Evolutionary conservation across 2,888 invertebrate genomes (phyloP), one percentile per base, ranked within the genome.

Genomic region (Parascotia fuliginaria): DNA sequence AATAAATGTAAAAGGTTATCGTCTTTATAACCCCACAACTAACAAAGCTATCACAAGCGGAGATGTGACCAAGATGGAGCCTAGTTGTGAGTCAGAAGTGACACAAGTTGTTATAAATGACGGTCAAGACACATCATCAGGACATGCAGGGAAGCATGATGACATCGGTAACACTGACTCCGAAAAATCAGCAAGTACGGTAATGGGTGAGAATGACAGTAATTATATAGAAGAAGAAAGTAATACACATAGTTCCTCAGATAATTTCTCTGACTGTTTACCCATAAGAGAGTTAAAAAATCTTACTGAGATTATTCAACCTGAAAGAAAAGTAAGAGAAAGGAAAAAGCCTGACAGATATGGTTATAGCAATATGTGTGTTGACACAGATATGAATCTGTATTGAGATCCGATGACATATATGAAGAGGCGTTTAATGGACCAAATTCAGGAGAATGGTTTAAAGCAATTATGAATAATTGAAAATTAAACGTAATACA

Each of bases 391-490:
- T 14, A 1, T 0, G 1, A 2, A 14, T 5, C 14, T 6, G 7
- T 13, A 2, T 32, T 13, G 1, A 32, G 14, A 32, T 14, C 13
- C 13, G 13, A 7, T 32, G 5, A 32, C 32, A 32, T 32, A n/a
- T n/a, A 32, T 32, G 32, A 32, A 9, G 14, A 32, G 14, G 57
- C 43, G n/a, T n/a, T n/a, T n/a, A n/a, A n/a, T n/a, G n/a, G n/a
- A n/a, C n/a, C n/a, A n/a, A n/a, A n/a, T n/a, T n/a, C n/a, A n/a
- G n/a, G n/a, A n/a, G n/a, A n/a, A n/a, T n/a, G n/a, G n/a, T n/a
- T n/a, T n/a, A n/a, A n/a, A n/a, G n/a, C n/a, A n/a, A n/a, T n/a
- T n/a, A n/a, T n/a, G n/a, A n/a, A n/a, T n/a, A n/a, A n/a, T n/a
- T n/a, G n/a, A n/a, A n/a, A n/a, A n/a, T n/a, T n/a, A n/a, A n/a